Evolutionary conservation across 1,140 invertebrate species (phyloP).

Genomic region (Acromyrmex charruanus): DNA sequence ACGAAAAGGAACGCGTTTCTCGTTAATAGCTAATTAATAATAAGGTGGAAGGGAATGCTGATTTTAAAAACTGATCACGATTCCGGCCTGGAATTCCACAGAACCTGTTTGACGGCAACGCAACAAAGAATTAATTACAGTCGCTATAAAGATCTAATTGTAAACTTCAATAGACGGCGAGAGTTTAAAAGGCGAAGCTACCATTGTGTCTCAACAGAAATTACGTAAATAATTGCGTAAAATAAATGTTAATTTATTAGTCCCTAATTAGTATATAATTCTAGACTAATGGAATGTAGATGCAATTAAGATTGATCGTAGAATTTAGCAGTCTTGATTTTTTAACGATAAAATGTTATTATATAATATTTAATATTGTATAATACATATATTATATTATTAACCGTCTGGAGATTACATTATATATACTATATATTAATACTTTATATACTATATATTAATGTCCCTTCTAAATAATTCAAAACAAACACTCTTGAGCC

Average conservation of each 20-base stretch:
- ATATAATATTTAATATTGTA: background rate
- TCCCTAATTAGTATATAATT: background rate
- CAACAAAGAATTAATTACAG: too few relatives aligned
- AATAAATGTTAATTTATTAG: background rate
- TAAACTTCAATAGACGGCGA: background rate
- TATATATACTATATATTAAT: too few relatives aligned
- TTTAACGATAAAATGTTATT: background rate
- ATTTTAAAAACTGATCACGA: slow-evolving; percentile 2
- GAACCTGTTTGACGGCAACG: background rate
- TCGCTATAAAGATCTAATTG: background rate
- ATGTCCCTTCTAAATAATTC: too few relatives aligned
- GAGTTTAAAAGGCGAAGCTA: background rate
- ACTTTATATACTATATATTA: too few relatives aligned
- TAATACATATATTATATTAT: too few relatives aligned
- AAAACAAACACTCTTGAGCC: too few relatives aligned
- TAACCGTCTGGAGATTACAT: too few relatives aligned
- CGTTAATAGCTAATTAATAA: background rate
- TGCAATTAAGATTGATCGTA: background rate
- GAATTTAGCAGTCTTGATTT: background rate
- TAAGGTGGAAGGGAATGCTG: background rate
- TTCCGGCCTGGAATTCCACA: background rate
- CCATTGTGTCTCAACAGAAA: background rate
- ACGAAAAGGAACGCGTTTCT: background rate
- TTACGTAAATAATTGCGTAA: background rate
- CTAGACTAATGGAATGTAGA: background rate